phyloP scores from a whole-genome alignment of 1,140 invertebrate species.

The Zaprionus taronus region DNA sequence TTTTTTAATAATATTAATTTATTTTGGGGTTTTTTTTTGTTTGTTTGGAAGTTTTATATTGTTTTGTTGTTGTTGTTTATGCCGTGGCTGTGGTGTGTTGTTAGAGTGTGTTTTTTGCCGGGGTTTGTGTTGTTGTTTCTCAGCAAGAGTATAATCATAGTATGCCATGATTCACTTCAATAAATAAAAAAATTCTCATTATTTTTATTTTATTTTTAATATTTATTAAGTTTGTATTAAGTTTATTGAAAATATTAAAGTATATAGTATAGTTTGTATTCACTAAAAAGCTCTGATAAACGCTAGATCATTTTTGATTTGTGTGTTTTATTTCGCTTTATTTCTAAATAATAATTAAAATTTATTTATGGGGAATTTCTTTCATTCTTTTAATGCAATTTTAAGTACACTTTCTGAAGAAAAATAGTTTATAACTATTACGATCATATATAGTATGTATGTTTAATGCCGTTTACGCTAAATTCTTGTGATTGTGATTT shows the following conservation, averaged over 20 bases:
- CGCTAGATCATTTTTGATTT: conserved; percentile 29
- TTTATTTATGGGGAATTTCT: conserved; percentile 36
- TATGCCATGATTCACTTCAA: not conserved
- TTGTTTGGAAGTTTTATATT: too few relatives aligned
- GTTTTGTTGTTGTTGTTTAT: too few relatives aligned
- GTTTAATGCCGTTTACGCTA: conserved; percentile 3
- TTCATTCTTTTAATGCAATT: conserved; percentile 30
- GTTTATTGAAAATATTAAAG: conserved; percentile 62
- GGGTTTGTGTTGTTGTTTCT: too few relatives aligned
- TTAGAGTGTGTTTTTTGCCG: too few relatives aligned
- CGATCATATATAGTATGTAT: conserved; percentile 14
- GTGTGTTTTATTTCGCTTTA: conserved; percentile 10
- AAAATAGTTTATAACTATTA: conserved; percentile 51
- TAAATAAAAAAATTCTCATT: not conserved
- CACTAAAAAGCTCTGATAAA: conserved; percentile 45
- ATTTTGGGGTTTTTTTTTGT: too few relatives aligned
- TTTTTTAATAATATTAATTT: too few relatives aligned
- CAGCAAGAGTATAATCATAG: too few relatives aligned
- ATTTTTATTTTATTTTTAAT: not conserved
- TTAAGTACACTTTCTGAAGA: conserved; percentile 68
- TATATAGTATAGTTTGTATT: conserved; percentile 40
- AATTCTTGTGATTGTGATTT: not conserved
- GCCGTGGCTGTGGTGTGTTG: too few relatives aligned
- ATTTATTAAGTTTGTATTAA: conserved; percentile 51
- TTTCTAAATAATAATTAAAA: conserved; percentile 16